Evolutionary conservation across 2,797 vertebrate genomes (phyloP).

Genomic region (Crenichthys baileyi): DNA sequence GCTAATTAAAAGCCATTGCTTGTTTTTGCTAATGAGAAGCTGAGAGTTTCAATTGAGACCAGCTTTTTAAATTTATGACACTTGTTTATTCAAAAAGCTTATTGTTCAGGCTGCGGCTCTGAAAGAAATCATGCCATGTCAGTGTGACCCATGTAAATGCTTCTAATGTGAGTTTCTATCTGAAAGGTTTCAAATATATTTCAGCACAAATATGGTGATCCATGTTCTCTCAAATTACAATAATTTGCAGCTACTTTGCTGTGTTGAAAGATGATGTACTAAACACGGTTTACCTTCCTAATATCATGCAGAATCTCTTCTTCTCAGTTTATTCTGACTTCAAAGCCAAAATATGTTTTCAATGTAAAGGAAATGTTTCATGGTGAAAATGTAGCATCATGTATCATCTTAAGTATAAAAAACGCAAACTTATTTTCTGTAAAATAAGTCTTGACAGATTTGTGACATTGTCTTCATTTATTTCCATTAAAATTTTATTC

Average conservation of each 20-base stretch:
- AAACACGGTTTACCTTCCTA: not conserved
- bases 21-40: slow-evolving; percentile 43
- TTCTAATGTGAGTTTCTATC: not conserved
- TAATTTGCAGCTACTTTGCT: not conserved
- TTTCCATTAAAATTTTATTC: not conserved
- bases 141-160: not conserved
- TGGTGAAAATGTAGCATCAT: not conserved
- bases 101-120: slow-evolving; percentile 8
- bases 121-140: not conserved
- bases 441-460: not conserved
- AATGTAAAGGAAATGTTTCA: not conserved
- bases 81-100: not conserved
- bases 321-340: not conserved
- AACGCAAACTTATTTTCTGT: not conserved
- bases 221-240: not conserved
- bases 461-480: not conserved
- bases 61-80: slow-evolving; percentile 6
- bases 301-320: not conserved
- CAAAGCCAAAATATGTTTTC: not conserved
- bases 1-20: slow-evolving; percentile 50
- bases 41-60: slow-evolving; percentile 14
- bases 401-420: not conserved
- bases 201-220: not conserved
- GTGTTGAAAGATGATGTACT: not conserved
- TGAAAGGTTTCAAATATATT: not conserved